phyloP scores from a whole-genome alignment of 2,888 invertebrate genomes.

The Carpatolechia fugitivella region DNA sequence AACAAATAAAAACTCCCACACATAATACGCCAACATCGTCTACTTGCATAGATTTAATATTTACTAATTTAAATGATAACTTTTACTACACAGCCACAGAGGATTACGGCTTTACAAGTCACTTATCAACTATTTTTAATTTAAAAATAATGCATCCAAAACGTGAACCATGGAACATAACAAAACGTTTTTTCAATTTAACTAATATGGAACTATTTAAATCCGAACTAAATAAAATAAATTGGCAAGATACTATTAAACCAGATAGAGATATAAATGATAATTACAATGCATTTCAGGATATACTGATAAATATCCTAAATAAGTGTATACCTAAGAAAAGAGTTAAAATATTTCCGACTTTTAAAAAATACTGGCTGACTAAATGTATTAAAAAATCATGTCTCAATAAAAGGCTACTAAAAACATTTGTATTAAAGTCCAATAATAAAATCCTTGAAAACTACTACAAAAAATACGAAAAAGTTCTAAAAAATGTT shows the following conservation, averaged over 20 bases:
- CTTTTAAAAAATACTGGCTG: not conserved
- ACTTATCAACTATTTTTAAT: not conserved
- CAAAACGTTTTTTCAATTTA: conserved; percentile 3
- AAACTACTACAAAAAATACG: conserved; percentile 18
- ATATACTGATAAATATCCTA: no score
- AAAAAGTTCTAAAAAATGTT: conserved; percentile 17
- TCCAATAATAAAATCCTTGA: conserved; percentile 9
- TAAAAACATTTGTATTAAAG: conserved; percentile 14
- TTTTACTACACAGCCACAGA: no score
- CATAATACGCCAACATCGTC: no score
- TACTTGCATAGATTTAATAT: no score
- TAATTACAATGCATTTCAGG: conserved; percentile 10
- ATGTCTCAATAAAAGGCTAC: conserved; percentile 19
- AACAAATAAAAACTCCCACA: no score
- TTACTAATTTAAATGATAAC: no score
- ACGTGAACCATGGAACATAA: not conserved
- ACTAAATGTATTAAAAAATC: conserved; percentile 18
- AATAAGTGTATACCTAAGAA: conserved; percentile 4
- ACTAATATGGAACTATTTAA: conserved; percentile 13
- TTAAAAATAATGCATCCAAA: not conserved
- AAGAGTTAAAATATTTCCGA: conserved; percentile 7
- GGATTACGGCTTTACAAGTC: not conserved
- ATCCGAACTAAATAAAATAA: conserved; percentile 6
- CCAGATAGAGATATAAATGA: conserved; percentile 4
- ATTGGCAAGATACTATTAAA: conserved; percentile 5